phyloP scores from a whole-genome alignment of 2,113 vertebrate genomes.

The Gymnorhina tibicen region DNA sequence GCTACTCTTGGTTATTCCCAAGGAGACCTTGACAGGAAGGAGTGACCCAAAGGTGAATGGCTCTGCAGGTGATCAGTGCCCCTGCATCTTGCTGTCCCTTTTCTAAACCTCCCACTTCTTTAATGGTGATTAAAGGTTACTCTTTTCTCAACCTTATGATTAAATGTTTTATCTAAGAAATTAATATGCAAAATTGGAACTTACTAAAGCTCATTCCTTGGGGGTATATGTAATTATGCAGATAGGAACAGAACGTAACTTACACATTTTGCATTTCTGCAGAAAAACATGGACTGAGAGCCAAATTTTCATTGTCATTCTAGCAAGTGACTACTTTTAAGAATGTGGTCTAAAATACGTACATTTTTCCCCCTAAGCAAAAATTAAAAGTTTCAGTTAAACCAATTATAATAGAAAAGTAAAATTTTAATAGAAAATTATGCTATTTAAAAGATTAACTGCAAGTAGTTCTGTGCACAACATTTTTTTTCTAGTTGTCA shows the following conservation, averaged over 20 bases:
- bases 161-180: neutral
- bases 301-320: neutral
- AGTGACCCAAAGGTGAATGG: neutral
- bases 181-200: neutral
- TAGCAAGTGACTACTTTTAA: neutral
- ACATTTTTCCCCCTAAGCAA: neutral
- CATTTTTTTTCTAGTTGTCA: neutral
- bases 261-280: neutral
- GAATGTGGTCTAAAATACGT: neutral
- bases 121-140: neutral
- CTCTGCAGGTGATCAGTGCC: neutral
- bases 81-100: neutral
- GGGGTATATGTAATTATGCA: neutral
- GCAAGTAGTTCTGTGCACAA: neutral
- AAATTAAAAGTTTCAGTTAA: neutral
- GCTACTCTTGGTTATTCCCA: neutral
- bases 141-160: neutral
- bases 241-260: neutral
- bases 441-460: neutral
- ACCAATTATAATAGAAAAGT: neutral
- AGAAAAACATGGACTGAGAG: neutral
- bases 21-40: fast-evolving
- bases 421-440: neutral
- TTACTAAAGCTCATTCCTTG: neutral
- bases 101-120: neutral